phyloP scores from a whole-genome alignment of 1,140 invertebrate genomes.

The Rhyacophila brunnea region DNA sequence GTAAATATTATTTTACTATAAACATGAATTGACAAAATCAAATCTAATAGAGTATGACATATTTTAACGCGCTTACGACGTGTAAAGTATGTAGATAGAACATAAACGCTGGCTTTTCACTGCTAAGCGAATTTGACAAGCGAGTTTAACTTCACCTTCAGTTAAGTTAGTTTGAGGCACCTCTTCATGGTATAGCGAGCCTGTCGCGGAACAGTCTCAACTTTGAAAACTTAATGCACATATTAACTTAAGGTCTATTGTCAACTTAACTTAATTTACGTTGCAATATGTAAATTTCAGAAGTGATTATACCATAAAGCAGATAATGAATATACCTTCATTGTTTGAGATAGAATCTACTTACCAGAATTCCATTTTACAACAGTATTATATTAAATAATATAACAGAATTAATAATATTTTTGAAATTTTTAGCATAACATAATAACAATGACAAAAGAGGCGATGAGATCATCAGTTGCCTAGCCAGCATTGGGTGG shows the following conservation, averaged over 20 bases:
- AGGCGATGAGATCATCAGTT: too few species aligned
- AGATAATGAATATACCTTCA: constrained; percentile 8
- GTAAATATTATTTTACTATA: too few species aligned
- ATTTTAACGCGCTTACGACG: not conserved
- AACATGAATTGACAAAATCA: too few species aligned
- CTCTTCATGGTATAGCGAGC: constrained; percentile 8
- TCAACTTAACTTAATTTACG: constrained; percentile 34
- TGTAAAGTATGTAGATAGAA: constrained; percentile 6
- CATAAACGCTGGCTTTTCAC: constrained; percentile 18
- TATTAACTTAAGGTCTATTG: constrained; percentile 35
- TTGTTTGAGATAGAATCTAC: too few species aligned
- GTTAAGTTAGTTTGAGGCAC: constrained; percentile 22
- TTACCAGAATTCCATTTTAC: too few species aligned
- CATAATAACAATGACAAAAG: too few species aligned
- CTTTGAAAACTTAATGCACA: constrained; percentile 33
- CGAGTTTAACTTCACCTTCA: constrained; percentile 21
- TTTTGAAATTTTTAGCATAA: too few species aligned
- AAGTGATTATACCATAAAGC: constrained; percentile 20
- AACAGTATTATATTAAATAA: too few species aligned
- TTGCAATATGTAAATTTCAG: constrained; percentile 32
- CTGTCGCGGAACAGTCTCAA: constrained; percentile 4
- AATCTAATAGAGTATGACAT: too few species aligned
- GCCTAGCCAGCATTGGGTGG: too few species aligned
- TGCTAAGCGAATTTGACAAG: constrained; percentile 29
- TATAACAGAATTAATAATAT: too few species aligned